These are phyloP conservation scores for Amiota communis DNA, from an alignment of 2,888 invertebrate species.

Conservation along the genomic window DNA sequence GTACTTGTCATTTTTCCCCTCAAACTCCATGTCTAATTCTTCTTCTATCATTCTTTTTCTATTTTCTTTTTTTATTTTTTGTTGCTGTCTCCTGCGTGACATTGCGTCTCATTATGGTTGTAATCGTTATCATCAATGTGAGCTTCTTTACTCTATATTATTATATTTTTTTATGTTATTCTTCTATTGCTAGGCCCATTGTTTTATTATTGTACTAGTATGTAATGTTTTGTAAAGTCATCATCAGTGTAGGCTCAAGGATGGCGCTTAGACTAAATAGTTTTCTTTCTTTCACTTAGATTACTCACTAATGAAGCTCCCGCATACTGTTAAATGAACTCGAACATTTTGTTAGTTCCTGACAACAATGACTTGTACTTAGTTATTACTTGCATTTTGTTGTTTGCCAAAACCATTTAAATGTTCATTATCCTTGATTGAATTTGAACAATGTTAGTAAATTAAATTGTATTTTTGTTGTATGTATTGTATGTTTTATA, in stretches of 20 bases:
- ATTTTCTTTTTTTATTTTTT: too few relatives aligned
- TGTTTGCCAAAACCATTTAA: not conserved
- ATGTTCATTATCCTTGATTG: not conserved
- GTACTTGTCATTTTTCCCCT: conserved; percentile 1
- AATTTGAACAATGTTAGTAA: not conserved
- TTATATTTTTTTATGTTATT: not conserved
- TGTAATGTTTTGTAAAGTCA: too few relatives aligned
- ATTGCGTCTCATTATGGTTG: conserved; percentile 16
- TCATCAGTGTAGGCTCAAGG: too few relatives aligned
- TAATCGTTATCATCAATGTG: not conserved
- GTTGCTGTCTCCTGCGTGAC: not conserved
- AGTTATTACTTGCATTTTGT: not conserved
- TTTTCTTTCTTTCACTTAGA: too few relatives aligned
- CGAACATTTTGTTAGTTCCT: not conserved
- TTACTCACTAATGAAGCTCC: too few relatives aligned
- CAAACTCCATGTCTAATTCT: not conserved
- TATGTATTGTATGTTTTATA: too few relatives aligned
- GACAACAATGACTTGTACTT: not conserved
- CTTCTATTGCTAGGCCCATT: not conserved
- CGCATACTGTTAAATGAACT: not conserved
- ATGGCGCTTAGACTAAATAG: too few relatives aligned
- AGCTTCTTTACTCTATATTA: not conserved
- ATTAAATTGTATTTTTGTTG: not conserved
- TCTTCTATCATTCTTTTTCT: not conserved
- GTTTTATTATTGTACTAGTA: too few relatives aligned